These are phyloP conservation scores for Cyclophora punctaria DNA, from an alignment of 2,888 invertebrate genomes.

Conservation along the genomic window DNA sequence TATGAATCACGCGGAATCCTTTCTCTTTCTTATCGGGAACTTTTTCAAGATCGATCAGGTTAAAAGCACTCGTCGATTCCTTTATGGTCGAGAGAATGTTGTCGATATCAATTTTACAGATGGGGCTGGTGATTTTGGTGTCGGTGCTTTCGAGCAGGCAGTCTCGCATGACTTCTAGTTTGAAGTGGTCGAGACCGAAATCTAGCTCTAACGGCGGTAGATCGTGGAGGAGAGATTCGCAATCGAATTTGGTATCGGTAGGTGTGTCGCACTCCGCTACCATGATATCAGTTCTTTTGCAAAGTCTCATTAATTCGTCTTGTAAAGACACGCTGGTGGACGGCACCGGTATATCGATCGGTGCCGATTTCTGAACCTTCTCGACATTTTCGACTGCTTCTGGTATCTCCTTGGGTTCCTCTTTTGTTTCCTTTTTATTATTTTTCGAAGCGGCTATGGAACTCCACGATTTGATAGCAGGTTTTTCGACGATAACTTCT, in stretches of 20 bases:
- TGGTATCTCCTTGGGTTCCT: constrained; percentile 6
- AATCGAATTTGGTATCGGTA: constrained; percentile 58
- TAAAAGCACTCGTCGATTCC: constrained; percentile 57
- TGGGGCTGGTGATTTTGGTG: constrained; percentile 49
- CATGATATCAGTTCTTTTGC: constrained; percentile 65
- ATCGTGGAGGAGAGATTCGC: constrained; percentile 53
- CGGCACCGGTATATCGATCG: constrained; percentile 27
- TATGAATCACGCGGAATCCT: constrained; percentile 59
- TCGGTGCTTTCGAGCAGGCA: constrained; percentile 57
- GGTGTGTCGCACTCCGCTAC: constrained; percentile 67
- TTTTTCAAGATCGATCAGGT: constrained; percentile 61
- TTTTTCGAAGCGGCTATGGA: constrained; percentile 62
- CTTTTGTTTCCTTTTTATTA: constrained; percentile 31
- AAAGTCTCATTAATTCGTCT: constrained; percentile 58
- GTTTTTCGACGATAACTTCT: constrained; percentile 36
- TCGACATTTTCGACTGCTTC: constrained; percentile 16
- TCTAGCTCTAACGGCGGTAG: constrained; percentile 59
- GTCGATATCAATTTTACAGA: constrained; percentile 66
- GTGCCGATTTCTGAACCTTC: constrained; percentile 14
- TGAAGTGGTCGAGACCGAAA: constrained; percentile 62
- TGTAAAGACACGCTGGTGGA: constrained; percentile 45
- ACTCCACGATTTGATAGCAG: constrained; percentile 68
- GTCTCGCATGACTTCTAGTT: constrained; percentile 63
- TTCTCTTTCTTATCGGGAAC: constrained; percentile 52
- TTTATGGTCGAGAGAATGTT: constrained; percentile 62